Base-by-base conservation (phyloP, 1,140 invertebrate genomes). In the Trinorchestia longiramus region DNA sequence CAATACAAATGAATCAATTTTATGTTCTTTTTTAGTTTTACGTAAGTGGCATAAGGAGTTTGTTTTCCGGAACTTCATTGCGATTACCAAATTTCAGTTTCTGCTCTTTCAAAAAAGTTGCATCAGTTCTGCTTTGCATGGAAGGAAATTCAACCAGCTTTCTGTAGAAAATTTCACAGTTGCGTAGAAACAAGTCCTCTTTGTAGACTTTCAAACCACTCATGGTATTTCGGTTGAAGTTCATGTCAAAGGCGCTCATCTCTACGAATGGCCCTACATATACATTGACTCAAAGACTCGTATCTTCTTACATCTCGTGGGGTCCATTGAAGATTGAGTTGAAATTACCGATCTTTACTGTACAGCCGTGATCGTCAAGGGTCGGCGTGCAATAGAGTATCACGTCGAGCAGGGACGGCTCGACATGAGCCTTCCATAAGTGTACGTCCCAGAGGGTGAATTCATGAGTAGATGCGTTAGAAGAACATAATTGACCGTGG, bases 391-490 rank as follows among this genome's bases (percentile, higher is more conserved):
- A 77, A 77, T 36, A 77, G 28, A 77, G 62, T 77, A 77, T 77
- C 62, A 77, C 28, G 62, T 77, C 15, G 62, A 36, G 62, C 62
- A 77, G 62, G 62, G 62, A 77, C 15, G 62, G 62, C 62, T 28
- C 15, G 62, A 77, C 62, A 77, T 77, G 62, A 77, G 62, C 62
- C 36, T 28, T 77, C 62, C 62, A 77, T 77, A 77, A 77, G 62
- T 77, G 62, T 77, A 77, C 62, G 62, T 77, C 62, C 62, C 43
- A 43, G 88, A 91, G 88, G 88, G 88, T 91, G 88, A 42, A 91
- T 91, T 15, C 19, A 43, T 44, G 43, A 91, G 88, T 42, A 43
- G 41, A 17, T 28, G 41, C 88, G 43, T 91, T 91, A 91, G 19
- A 43, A 43, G 43, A 42, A 3, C 41, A 42, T 91, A 91, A 91